Evolutionary conservation across 2,888 invertebrate species (phyloP).

Genomic region (Stenotaenia linearis): DNA sequence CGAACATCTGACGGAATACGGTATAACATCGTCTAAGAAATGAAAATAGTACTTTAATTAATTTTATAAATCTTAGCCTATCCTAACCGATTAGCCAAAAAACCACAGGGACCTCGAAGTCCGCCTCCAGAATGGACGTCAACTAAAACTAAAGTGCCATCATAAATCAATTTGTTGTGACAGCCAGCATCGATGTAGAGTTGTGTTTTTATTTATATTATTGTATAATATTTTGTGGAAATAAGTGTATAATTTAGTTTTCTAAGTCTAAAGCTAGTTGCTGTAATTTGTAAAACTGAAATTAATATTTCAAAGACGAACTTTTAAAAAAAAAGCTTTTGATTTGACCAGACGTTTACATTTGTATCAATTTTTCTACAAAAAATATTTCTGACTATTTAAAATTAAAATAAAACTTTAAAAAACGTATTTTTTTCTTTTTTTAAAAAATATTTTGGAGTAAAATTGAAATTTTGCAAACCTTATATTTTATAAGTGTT

Average conservation of each 20-base stretch:
- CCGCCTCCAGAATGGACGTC: not conserved
- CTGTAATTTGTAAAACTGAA: not conserved
- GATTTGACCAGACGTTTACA: not conserved
- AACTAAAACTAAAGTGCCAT: not conserved
- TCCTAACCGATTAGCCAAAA: not conserved
- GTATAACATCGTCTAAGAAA: not conserved
- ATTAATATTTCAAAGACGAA: not conserved
- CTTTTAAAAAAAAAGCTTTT: not conserved
- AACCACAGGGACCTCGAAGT: not conserved
- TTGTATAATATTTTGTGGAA: not conserved
- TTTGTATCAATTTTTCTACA: not conserved
- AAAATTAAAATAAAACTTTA: not conserved
- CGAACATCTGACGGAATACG: not conserved
- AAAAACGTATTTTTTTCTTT: too few relatives aligned
- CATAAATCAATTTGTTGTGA: not conserved
- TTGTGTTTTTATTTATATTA: not conserved
- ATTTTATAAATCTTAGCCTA: not conserved
- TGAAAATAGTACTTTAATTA: not conserved
- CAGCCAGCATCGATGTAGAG: not conserved
- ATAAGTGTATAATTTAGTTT: not conserved
- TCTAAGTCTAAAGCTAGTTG: not conserved
- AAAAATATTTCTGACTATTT: not conserved
- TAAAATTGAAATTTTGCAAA: not conserved
- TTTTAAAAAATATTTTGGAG: not conserved
- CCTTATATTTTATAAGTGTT: not conserved